phyloP scores from a whole-genome alignment of 1,140 invertebrate genomes.

The Apocrypta bakeri region DNA sequence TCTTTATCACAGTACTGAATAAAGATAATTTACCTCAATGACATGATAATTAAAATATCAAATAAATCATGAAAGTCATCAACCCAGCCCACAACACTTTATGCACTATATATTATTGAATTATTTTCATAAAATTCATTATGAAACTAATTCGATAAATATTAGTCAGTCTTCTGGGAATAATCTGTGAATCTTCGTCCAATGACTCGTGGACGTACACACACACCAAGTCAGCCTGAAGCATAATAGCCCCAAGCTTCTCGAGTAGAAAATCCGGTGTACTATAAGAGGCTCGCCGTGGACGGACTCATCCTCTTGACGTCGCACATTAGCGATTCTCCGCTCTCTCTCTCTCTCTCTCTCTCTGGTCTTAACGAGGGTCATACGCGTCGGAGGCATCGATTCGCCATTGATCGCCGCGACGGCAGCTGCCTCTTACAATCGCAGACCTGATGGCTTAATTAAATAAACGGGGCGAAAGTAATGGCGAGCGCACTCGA shows the following conservation, averaged over 20 bases:
- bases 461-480: constrained; percentile 48
- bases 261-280: neutral
- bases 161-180: too few relatives aligned
- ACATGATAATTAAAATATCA: too few relatives aligned
- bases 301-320: neutral
- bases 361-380: constrained; percentile 28
- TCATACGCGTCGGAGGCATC: constrained; percentile 26
- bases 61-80: too few relatives aligned
- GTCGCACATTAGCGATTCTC: constrained; percentile 38
- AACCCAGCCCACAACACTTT: too few relatives aligned
- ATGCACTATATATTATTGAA: neutral
- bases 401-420: constrained; percentile 41
- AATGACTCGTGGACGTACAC: too few relatives aligned
- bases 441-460: constrained; percentile 32
- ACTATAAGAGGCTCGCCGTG: neutral
- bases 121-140: neutral
- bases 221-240: neutral
- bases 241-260: neutral
- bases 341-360: neutral
- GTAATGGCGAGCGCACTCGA: neutral
- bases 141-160: neutral
- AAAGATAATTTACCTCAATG: too few relatives aligned
- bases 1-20: too few relatives aligned
- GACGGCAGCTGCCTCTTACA: neutral
- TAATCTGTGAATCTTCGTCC: too few relatives aligned